Conservation (phyloP, 2,113 vertebrate species). For the Dendrocopos noguchii region DNA sequence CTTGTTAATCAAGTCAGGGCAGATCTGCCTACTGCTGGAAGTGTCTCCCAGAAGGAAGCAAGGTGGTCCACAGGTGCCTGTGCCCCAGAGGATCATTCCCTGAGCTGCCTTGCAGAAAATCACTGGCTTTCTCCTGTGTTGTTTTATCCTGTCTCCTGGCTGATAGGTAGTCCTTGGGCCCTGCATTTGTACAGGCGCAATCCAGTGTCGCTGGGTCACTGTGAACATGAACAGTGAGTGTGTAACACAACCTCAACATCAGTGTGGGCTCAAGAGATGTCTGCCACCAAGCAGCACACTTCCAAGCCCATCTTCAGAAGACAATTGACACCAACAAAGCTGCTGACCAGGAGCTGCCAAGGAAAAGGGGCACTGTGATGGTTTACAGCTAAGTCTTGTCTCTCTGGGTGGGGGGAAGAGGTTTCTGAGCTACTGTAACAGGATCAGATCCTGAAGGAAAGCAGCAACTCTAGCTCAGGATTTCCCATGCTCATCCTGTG, state of each 20-base stretch:
- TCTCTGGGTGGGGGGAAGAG: not conserved
- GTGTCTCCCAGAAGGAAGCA: not conserved
- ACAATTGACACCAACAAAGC: not conserved
- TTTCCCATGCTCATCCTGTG: fast-evolving
- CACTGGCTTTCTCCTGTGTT: not conserved
- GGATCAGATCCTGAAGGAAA: not conserved
- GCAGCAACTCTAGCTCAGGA: not conserved
- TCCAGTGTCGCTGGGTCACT: fast-evolving
- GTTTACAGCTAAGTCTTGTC: not conserved
- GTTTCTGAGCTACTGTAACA: not conserved
- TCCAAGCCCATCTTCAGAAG: not conserved
- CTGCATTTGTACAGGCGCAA: not conserved
- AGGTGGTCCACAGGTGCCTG: fast-evolving
- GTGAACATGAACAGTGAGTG: not conserved
- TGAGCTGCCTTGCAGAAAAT: not conserved
- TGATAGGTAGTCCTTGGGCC: not conserved
- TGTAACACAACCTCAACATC: not conserved
- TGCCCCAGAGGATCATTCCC: not conserved
- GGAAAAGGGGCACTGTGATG: fast-evolving
- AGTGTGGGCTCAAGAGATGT: not conserved
- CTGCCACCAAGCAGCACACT: not conserved
- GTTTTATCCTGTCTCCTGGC: not conserved
- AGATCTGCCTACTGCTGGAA: not conserved
- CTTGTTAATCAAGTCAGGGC: not conserved
- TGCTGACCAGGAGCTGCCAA: not conserved